Evolutionary conservation across 2,113 vertebrate species (phyloP).

Genomic region (Pao palembangensis): DNA sequence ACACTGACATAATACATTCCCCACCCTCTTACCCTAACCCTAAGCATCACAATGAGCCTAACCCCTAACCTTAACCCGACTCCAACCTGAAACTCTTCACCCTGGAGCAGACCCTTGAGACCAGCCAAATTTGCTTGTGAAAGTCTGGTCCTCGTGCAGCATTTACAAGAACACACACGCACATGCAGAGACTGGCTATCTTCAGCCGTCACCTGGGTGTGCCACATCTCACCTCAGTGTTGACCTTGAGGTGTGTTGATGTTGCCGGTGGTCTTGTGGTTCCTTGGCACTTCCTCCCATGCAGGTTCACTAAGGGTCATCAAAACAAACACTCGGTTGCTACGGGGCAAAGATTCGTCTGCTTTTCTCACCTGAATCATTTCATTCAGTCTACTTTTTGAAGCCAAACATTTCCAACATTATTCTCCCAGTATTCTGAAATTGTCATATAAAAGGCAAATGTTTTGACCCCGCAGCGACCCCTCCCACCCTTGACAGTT

Average conservation of each 20-base stretch:
- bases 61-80: too few relatives aligned
- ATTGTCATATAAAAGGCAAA: background rate
- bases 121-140: too few relatives aligned
- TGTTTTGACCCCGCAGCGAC: background rate
- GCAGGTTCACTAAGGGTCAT: constrained; percentile 14
- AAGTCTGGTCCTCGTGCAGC: too few relatives aligned
- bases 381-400: background rate
- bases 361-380: constrained; percentile 7
- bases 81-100: too few relatives aligned
- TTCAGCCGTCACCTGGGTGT: constrained; percentile 18
- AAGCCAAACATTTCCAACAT: too few relatives aligned
- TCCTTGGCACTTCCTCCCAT: constrained; percentile 15
- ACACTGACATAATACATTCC: too few relatives aligned
- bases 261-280: constrained; percentile 6
- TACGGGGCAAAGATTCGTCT: background rate
- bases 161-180: too few relatives aligned
- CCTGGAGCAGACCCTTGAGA: too few relatives aligned
- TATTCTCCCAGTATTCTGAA: background rate
- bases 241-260: constrained; percentile 15
- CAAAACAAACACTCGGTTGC: background rate
- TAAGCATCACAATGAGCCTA: too few relatives aligned
- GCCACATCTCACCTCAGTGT: constrained; percentile 18
- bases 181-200: too few relatives aligned
- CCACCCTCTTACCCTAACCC: too few relatives aligned
- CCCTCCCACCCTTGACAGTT: background rate